Evolutionary conservation across 2,888 invertebrate species (phyloP).

Genomic region (Chymomyza amoena): DNA sequence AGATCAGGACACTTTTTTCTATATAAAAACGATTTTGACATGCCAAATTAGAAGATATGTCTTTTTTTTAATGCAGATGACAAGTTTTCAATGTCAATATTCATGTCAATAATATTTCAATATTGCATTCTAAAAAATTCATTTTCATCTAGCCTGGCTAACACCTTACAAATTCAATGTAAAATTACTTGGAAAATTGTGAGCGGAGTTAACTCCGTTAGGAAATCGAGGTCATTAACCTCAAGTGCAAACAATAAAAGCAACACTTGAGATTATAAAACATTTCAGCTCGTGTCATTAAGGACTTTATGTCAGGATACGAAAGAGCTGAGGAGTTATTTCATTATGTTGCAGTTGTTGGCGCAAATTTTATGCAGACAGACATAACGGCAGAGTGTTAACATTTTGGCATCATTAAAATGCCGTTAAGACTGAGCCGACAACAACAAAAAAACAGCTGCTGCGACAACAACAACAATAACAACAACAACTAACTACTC

Average conservation of each 20-base stretch:
- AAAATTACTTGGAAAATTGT: conserved; percentile 42
- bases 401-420: conserved; percentile 44
- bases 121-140: background rate
- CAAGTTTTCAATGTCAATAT: no score
- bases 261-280: conserved; percentile 55
- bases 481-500: conserved; percentile 4
- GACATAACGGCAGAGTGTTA: conserved; percentile 11
- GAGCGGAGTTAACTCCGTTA: background rate
- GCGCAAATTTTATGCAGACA: conserved; percentile 29
- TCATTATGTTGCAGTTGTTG: conserved; percentile 39
- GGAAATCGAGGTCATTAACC: background rate
- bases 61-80: no score
- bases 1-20: no score
- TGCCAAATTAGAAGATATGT: no score
- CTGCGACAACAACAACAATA: background rate
- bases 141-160: background rate
- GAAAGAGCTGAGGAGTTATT: conserved; percentile 7
- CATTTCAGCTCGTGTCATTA: conserved; percentile 37
- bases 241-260: background rate
- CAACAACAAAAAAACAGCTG: conserved; percentile 2
- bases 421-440: conserved; percentile 22
- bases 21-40: no score
- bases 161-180: background rate
- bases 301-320: conserved; percentile 1
- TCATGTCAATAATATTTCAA: background rate